Evolutionary conservation across 2,797 vertebrate species (phyloP).

Genomic region (Synanceia verrucosa): DNA sequence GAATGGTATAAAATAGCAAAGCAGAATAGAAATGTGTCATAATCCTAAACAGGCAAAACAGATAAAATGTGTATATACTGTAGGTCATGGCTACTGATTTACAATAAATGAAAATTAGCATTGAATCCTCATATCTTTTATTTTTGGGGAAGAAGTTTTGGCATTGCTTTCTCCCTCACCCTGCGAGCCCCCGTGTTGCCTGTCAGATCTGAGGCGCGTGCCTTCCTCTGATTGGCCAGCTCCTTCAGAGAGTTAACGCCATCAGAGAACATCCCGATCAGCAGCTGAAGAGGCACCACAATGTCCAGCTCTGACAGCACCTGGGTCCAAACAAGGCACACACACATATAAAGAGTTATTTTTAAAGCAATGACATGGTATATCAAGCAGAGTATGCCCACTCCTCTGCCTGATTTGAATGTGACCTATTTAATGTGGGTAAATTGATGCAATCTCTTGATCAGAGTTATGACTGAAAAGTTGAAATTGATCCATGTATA

Average conservation of each 20-base stretch:
- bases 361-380: no score
- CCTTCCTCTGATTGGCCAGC: conserved; percentile 95
- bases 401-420: conserved; percentile 28
- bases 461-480: conserved; percentile 60
- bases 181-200: conserved; percentile 89
- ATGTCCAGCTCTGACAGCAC: conserved; percentile 98
- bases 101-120: not conserved
- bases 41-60: conserved; percentile 9
- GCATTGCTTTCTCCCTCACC: conserved; percentile 79
- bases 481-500: conserved; percentile 66
- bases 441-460: conserved; percentile 55
- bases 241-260: conserved; percentile 99
- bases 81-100: not conserved
- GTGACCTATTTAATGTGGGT: conserved; percentile 44
- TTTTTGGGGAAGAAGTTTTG: not conserved
- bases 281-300: conserved; percentile 94
- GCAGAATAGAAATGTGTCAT: conserved; percentile 7
- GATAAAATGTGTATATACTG: not conserved
- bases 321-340: conserved; percentile 69
- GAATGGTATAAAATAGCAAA: conserved; percentile 47
- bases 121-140: not conserved
- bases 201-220: conserved; percentile 86
- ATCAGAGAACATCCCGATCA: conserved; percentile 99
- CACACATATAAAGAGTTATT: no score
- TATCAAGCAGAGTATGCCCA: not conserved